Evolutionary conservation across 30 jellyfish, hydroid and myxozoan genomes (phyloP), one percentile per base, ranked within the genome.

Genomic region (Hydractinia echinata): DNA sequence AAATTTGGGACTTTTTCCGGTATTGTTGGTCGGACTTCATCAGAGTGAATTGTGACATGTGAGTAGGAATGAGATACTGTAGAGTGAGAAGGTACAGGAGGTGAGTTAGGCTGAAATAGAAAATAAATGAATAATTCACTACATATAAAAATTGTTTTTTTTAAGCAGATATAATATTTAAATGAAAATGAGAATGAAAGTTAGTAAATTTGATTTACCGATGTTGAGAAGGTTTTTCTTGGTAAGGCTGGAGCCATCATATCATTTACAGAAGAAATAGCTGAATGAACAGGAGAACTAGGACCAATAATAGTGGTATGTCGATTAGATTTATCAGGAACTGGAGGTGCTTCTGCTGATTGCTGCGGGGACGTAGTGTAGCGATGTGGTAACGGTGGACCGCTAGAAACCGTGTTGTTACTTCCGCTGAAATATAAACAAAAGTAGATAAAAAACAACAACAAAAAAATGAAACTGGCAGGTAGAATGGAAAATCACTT

Each of bases 301-400:
- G 69, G 69, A 8, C 95, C 95, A 60, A 85, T 79, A 20, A 85
- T 85, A 7, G 87, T 85, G 19, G 95, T 85, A 15, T 85, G 95
- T 5, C 95, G 88, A 77, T 85, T 85, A 64, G 76, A 64, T 14
- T 83, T 73, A 44, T 85, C 95, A 6, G 81, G 61, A 0, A 58
- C 68, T 5, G 18, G 70, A 18, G 62, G 68, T 10, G 85, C 21
- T 3, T 73, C 56, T 13, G 86, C 8, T 5, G 87, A 73, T 44
- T 60, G n/a, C 7, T 30, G 78, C 5, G n/a, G 69, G 19, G 19
- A 11, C 15, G 15, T 13, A 13, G 69, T 58, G 69, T 13, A 11
- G 69, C 15, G 15, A 58, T 18, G 69, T 58, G 44, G 44, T 30
- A 30, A 30, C 44, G 44, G 44, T 30, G 44, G 44, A 30, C 44